Conservation (phyloP, 2,113 vertebrate species). For the Delphinus delphis region DNA sequence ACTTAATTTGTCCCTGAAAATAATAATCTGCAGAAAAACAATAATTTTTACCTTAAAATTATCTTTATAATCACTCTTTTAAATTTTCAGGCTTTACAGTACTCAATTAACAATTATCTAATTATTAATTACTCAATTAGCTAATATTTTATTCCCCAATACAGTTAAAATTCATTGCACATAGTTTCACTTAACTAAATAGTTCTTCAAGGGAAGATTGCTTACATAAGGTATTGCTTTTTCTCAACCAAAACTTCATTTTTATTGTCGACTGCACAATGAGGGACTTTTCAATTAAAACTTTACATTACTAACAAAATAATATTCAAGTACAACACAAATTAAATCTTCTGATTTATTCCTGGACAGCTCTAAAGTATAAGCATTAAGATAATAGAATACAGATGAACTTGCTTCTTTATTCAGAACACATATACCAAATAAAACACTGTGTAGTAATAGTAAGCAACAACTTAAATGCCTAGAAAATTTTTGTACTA, state of each 20-base stretch:
- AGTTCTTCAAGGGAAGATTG: neutral
- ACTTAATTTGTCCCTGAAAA: neutral
- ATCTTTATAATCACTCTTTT: neutral
- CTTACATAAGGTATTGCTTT: neutral
- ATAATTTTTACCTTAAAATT: constrained; percentile 31
- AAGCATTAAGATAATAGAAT: neutral
- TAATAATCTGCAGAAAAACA: neutral
- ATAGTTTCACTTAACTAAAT: neutral
- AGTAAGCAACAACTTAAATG: neutral
- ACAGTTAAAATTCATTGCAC: neutral
- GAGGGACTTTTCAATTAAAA: neutral
- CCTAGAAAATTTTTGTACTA: neutral
- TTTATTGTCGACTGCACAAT: neutral
- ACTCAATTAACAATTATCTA: constrained; percentile 2
- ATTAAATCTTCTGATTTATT: constrained; percentile 3
- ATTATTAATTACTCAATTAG: neutral
- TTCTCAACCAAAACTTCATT: neutral
- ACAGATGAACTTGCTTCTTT: neutral
- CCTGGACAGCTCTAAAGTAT: neutral
- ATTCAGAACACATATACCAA: neutral
- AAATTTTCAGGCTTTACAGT: neutral
- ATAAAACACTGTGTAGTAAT: neutral
- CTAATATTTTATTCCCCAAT: neutral
- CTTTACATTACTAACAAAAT: neutral
- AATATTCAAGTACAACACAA: neutral